phyloP scores from a whole-genome alignment of 2,888 invertebrate genomes.

The Augochlorella aurata region DNA sequence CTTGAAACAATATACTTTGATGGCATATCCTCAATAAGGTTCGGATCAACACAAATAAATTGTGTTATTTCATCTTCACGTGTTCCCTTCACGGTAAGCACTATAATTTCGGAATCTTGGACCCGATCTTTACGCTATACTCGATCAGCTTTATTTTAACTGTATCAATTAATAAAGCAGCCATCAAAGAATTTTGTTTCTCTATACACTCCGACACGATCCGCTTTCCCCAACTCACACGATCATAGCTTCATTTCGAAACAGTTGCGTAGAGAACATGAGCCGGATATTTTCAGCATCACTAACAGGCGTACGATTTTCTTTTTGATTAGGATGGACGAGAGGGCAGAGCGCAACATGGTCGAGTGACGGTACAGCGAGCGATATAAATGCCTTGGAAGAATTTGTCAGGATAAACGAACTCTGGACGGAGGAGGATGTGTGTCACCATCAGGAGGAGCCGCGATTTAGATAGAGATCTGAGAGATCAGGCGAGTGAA shows the following conservation, averaged over 20 bases:
- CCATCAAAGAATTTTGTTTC: constrained; percentile 19
- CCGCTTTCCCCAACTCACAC: constrained; percentile 31
- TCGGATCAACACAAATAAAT: not conserved
- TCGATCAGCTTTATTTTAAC: not conserved
- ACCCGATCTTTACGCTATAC: not conserved
- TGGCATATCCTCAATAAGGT: not conserved
- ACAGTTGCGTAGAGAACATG: not conserved
- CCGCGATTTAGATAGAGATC: constrained; percentile 45
- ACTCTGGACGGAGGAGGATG: constrained; percentile 62
- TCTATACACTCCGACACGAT: constrained; percentile 26
- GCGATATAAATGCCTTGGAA: constrained; percentile 70
- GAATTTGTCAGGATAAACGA: constrained; percentile 66
- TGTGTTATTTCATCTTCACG: not conserved
- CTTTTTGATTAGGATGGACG: constrained; percentile 77
- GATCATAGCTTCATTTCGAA: constrained; percentile 6
- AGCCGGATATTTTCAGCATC: not conserved
- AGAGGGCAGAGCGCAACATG: constrained; percentile 80
- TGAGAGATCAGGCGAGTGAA: not conserved
- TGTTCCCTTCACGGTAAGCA: not conserved
- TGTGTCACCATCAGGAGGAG: constrained; percentile 46
- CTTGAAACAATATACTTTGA: constrained; percentile 20
- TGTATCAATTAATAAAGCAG: not conserved
- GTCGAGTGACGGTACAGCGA: constrained; percentile 80
- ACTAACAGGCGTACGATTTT: constrained; percentile 40
- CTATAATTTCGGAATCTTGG: not conserved